Evolutionary conservation across 1,140 invertebrate species (phyloP), one percentile per base, ranked within the genome.

Genomic region (Drosophila ironensis): DNA sequence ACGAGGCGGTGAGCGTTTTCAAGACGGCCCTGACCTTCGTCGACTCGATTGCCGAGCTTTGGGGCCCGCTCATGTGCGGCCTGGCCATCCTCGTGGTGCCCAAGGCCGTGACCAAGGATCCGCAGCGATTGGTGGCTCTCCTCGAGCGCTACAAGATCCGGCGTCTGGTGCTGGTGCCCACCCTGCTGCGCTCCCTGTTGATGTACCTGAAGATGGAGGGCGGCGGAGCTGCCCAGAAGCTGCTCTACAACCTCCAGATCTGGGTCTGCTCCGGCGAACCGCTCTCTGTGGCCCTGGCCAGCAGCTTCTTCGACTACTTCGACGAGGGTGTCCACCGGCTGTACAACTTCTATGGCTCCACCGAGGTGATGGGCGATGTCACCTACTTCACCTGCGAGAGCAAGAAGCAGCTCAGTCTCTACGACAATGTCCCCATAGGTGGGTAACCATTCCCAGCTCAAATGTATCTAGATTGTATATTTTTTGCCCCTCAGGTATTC

Each of bases 21-120:
- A 98, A 97, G 89, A 97, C 96, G 1, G 95, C 96, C 0, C 84
- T 98, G 0, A 97, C 96, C 0, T 98, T 97, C 78, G 96, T 97
- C 0, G 96, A 98, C 88, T 96, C 96, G 1, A 93, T 96, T 1
- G 92, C 93, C 1, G 96, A 98, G 91, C 94, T 97, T 42, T 97
- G 96, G 94, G 95, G 94, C 0, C 94, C 96, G 0, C 81, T 97
- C 16, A 87, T 97, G n/a, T 93, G 94, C 59, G 94, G 88, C 1
- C 38, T 90, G 38, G 91, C 94, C 0, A 80, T 97, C 9, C 75
- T 97, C 2, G 93, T 97, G 2, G 91, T 97, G 4, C 92, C 94
- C 0, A 94, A 94, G 73, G 90, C 92, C 1, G 89, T 93, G 0
- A 96, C 95, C 0, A 94, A 93, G 78, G 93, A 97, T 90, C 95